Base-by-base conservation (phyloP, 2,797 vertebrate genomes). In the Rhynchonycteris naso region DNA sequence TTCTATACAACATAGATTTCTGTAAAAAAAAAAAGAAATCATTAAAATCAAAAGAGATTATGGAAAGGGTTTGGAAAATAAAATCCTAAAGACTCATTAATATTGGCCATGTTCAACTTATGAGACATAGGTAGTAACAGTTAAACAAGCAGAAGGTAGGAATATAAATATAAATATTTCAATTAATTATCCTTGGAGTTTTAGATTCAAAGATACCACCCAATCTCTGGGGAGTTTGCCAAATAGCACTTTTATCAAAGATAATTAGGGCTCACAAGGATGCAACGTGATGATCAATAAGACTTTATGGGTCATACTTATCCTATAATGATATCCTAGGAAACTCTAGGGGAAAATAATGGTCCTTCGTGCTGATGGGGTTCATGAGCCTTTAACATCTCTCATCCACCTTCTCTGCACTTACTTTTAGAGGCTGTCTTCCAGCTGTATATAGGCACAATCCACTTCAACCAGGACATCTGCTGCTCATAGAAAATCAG, bases 281-380 rank as follows among this genome's bases (percentile, higher is more conserved):
- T 96, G 76, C 68, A 85, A 61, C 65, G 65, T n/a, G n/a, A 92
- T 95, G 84, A 97, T 97, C 97, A 97, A 93, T 91, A 95, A 82
- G 79, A 84, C 84, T 95, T 93, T 88, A 93, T 43, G 54, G 71
- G 18, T 88, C 50, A 30, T 92, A 90, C n/a, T 95, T 94, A 94
- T 56, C 75, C 35, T 76, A 22, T 80, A 91, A 94, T 84, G 65
- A 91, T 86, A 76, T 90, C 79, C 79, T 78, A 30, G 82, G 26
- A 96, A 95, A 91, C 33, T 50, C 43, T 43, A 63, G 59, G 69
- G 89, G 58, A 88, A 90, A 95, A 92, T 95, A 90, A 88, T 72
- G 90, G 35, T 87, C 66, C 80, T 82, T 35, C 5, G 35, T 0
- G 0, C 30, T 86, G 68, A 85, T 84, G 12, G 28, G 30, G 43